Percentiles rank a stretch among this genome's conserved stretches.
phyloP scores from a whole-genome alignment of 2,888 invertebrate species.

The Mimumesa dahlbomi region DNA sequence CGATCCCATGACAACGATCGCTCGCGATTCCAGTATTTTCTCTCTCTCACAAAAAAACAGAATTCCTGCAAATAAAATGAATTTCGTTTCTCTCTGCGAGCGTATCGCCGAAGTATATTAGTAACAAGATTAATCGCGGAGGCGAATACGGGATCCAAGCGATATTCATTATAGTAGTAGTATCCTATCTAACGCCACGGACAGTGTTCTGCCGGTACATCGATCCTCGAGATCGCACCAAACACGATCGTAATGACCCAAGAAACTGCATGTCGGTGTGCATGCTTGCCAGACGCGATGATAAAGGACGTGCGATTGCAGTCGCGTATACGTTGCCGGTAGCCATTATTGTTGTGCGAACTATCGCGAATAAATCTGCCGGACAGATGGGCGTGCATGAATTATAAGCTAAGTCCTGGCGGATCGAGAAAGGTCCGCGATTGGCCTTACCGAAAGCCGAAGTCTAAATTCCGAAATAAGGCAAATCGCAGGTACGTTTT shows the following conservation, averaged over 20 bases:
- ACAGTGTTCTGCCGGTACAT: conserved; percentile 42
- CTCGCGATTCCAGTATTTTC: background rate
- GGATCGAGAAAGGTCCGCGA: conserved; percentile 15
- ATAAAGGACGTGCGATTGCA: conserved; percentile 50
- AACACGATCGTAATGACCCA: conserved; percentile 56
- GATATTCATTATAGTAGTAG: conserved; percentile 48
- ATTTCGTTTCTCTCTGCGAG: conserved; percentile 10
- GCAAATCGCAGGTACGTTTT: no score
- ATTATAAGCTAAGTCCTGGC: conserved; percentile 45
- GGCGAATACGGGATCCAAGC: conserved; percentile 25
- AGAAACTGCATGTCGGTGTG: conserved; percentile 40
- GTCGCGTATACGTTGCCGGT: conserved; percentile 47
- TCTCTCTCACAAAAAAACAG: conserved; percentile 11
- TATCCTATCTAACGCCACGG: conserved; percentile 33
- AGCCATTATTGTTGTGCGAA: conserved; percentile 61
- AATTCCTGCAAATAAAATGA: conserved; percentile 2
- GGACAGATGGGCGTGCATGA: conserved; percentile 65
- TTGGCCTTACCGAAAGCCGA: background rate
- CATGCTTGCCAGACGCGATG: conserved; percentile 51
- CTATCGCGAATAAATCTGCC: conserved; percentile 61
- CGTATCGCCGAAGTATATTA: conserved; percentile 19
- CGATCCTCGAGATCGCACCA: conserved; percentile 53
- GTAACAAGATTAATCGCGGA: conserved; percentile 45
- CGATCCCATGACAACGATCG: background rate
- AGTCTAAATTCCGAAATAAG: no score